Base-by-base conservation (phyloP, 2,888 invertebrate genomes). In the Muschampia plurimacula region DNA sequence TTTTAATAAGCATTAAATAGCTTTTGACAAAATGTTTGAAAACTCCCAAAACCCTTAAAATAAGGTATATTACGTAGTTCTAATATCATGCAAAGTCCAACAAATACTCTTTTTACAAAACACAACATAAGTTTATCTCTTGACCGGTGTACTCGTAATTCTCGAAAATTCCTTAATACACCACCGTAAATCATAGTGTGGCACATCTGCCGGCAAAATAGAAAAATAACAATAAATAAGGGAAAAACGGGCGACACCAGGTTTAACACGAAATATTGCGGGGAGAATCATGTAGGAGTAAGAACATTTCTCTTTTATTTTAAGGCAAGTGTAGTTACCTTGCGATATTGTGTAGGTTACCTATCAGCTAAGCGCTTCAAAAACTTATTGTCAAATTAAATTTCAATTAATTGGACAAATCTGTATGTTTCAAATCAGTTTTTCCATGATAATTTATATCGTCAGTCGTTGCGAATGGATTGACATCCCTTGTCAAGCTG, bases 221-320 rank as follows among this genome's bases (percentile, higher is more conserved):
- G 93, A 93, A 94, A 94, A 94, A 94, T 94, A 94, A 94, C 93
- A 93, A 93, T 94, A 93, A 94, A 94, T 93, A 93, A 86, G 85
- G 87, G 84, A 86, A 81, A 73, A 67, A 78, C 79, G 75, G 74
- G 78, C 79, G 77, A 74, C 78, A 81, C 80, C 74, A 83, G 82
- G 83, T 84, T 81, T 83, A 81, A 83, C 81, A 79, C 81, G 81
- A 83, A 82, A 84, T 86, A 87, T 86, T 82, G 82, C 72, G 55
- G 63, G 67, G 44, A 28, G 66, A 80, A 79, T 80, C 78, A 76
- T 80, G 76, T 80, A 70, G 62, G 22, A 49, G 15, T 6, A 28
- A 49, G 62, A 64, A 32, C 41, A n/a, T 49, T 71, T 66, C 67
- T 59, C 59, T 59, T 44, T 67, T 57, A n/a, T 59, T 44, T 67